Evolutionary conservation across 1,140 invertebrate species (phyloP).

Genomic region (Archivesica marissinica): DNA sequence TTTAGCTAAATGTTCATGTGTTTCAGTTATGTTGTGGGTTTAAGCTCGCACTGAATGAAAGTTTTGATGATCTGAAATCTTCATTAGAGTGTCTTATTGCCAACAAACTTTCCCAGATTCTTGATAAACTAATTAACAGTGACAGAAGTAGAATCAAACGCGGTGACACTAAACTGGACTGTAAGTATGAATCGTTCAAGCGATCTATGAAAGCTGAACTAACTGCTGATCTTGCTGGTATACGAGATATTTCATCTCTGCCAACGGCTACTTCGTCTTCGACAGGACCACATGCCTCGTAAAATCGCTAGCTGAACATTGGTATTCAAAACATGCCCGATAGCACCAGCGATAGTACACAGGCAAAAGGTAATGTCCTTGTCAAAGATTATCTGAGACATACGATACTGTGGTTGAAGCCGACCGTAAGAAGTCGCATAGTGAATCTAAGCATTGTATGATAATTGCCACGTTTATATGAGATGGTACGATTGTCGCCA

Average conservation of each 20-base stretch:
- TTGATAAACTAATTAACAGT: constrained; percentile 26
- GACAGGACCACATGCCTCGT: background rate
- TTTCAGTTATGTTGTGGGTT: no score
- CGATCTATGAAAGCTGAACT: constrained; percentile 22
- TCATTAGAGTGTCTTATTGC: constrained; percentile 24
- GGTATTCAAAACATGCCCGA: constrained; percentile 14
- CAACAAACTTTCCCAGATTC: constrained; percentile 26
- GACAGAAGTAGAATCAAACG: constrained; percentile 29
- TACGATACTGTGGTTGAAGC: constrained; percentile 3
- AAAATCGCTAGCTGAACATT: constrained; percentile 34
- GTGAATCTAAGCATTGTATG: constrained; percentile 11
- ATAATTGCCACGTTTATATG: no score
- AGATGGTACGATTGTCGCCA: no score
- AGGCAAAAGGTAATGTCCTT: constrained; percentile 19
- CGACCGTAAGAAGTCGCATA: background rate
- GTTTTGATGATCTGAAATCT: background rate
- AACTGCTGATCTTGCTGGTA: constrained; percentile 28
- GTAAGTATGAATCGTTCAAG: constrained; percentile 34
- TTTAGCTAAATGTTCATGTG: no score
- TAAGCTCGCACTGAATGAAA: constrained; percentile 18
- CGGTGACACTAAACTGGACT: constrained; percentile 9
- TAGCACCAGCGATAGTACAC: background rate
- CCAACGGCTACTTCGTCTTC: background rate
- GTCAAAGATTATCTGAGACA: constrained; percentile 11
- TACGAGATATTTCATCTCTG: constrained; percentile 15